Evolutionary conservation across 2,888 invertebrate genomes (phyloP), one percentile per base, ranked within the genome.

Genomic region (Cantharis rufa): DNA sequence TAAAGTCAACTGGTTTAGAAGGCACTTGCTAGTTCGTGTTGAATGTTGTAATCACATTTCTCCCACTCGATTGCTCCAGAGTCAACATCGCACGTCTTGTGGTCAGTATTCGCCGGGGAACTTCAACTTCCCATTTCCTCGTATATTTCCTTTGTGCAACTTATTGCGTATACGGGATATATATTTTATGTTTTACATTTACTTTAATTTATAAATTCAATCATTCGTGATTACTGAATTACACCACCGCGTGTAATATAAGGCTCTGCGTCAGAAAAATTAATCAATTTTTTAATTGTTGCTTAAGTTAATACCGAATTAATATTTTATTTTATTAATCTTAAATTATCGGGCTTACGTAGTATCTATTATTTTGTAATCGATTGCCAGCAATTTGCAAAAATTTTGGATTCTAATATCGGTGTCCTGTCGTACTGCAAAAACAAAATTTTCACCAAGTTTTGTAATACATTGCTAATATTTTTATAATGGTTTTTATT

Each of bases 1-100:
- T 62, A 62, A 71, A 75, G 68, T 75, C 70, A 68, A 71, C 69
- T 32, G 69, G 48, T 72, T 76, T 70, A 71, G 69, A 69, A 72
- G 69, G 70, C 72, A 62, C 66, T 72, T 70, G 28, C 76, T 80
- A 80, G 78, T 78, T 77, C 79, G 80, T 63, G 78, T 77, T 69
- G 75, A 78, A 80, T 75, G 76, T 78, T 78, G 82, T 82, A 83
- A 83, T 84, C 82, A 83, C 80, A 81, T 78, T 80, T 83, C 82
- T 82, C 82, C 80, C 82, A 83, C 81, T 84, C 84, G 82, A 83
- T 82, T 84, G 83, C 84, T 73, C 62, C 72, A 62, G 75, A 83
- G 82, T 81, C 83, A 83, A 84, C 82, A 82, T 82, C 82, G 81
- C 85, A 85, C 85, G 85, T 85, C 84, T 82, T 81, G 83, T 79